Percentiles rank a stretch among this genome's conserved stretches.
Conservation (phyloP, 2,113 vertebrate genomes). For the Speoplatyrhinus poulsoni region DNA sequence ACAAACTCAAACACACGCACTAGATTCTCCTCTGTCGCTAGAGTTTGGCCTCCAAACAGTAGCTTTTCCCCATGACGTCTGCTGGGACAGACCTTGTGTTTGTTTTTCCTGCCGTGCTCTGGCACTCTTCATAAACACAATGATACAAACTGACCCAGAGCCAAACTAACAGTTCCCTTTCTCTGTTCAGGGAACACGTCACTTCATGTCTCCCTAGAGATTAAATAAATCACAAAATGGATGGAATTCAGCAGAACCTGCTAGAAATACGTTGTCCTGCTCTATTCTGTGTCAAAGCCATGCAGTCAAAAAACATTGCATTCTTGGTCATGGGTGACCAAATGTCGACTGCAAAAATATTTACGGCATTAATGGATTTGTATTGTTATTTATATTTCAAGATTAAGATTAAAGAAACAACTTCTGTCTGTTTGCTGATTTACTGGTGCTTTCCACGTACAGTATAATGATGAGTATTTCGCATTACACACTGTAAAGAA, state of each 20-base stretch:
- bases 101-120: constrained; percentile 2
- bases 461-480: too few relatives aligned
- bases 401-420: too few relatives aligned
- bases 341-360: too few relatives aligned
- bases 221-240: constrained; percentile 3
- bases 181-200: not conserved
- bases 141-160: not conserved
- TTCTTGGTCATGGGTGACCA: too few relatives aligned
- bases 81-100: not conserved
- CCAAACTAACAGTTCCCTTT: constrained; percentile 8
- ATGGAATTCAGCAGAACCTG: not conserved
- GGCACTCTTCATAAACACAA: not conserved
- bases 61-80: not conserved
- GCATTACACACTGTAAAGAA: too few relatives aligned
- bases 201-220: constrained; percentile 17
- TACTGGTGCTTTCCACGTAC: too few relatives aligned
- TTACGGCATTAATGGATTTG: too few relatives aligned
- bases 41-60: not conserved
- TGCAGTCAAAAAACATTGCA: too few relatives aligned
- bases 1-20: not conserved
- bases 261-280: too few relatives aligned
- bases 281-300: too few relatives aligned
- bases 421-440: too few relatives aligned
- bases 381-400: too few relatives aligned
- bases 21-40: constrained; percentile 2